Percentiles rank a stretch among this genome's conserved stretches.
phyloP scores from a whole-genome alignment of 2,888 invertebrate genomes.

The Temnothorax unifasciatus region DNA sequence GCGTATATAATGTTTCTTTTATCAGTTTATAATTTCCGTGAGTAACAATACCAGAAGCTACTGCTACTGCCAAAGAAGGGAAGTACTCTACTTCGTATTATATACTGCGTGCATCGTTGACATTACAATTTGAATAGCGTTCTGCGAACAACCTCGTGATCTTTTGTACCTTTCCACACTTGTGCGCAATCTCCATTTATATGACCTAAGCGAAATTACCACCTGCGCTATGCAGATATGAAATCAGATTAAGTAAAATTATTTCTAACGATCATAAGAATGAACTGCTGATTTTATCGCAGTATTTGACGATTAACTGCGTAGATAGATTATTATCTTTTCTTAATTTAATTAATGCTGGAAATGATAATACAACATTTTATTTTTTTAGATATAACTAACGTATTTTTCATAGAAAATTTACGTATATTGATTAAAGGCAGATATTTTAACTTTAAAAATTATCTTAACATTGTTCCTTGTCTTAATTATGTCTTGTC shows the following conservation, averaged over 20 bases:
- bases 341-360: background rate
- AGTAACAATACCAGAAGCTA: background rate
- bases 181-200: slow-evolving; percentile 25
- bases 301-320: background rate
- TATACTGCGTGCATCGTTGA: background rate
- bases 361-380: background rate
- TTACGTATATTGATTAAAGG: background rate
- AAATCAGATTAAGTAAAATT: slow-evolving; percentile 40
- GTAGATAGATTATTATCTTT: background rate
- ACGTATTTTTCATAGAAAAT: background rate
- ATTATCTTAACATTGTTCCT: background rate
- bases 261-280: slow-evolving; percentile 21
- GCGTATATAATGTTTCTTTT: background rate
- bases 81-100: background rate
- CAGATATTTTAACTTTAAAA: background rate
- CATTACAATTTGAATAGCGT: slow-evolving; percentile 11
- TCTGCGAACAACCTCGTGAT: slow-evolving; percentile 31
- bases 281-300: background rate
- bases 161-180: slow-evolving; percentile 2
- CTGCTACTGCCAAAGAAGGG: background rate
- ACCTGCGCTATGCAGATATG: slow-evolving; percentile 20
- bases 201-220: slow-evolving; percentile 37
- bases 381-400: background rate
- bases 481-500: background rate
- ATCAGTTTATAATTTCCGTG: background rate